A percentile compares a stretch with the other conserved stretches of the same genome.
These are phyloP conservation scores for Onychostruthus taczanowskii DNA, from an alignment of 2,113 vertebrate genomes.

Conservation along the genomic window DNA sequence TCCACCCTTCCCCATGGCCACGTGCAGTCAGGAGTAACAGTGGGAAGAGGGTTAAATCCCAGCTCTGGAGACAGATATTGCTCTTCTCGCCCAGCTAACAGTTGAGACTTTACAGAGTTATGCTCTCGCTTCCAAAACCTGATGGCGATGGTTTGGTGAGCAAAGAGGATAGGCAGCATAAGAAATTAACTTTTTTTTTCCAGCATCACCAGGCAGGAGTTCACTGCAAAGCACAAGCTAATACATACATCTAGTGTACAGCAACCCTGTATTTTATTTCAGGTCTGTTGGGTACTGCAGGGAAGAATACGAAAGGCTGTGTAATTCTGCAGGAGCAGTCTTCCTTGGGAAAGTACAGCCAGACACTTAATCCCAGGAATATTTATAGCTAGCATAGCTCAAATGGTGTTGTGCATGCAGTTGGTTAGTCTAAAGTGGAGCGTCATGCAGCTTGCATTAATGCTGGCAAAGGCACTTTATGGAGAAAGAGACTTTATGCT, in stretches of 20 bases:
- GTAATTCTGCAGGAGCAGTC: slow-evolving; percentile 6
- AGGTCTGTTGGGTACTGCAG: neutral
- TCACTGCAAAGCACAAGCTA: neutral
- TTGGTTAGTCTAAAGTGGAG: slow-evolving; percentile 65
- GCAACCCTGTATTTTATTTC: slow-evolving; percentile 25
- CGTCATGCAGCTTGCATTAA: slow-evolving; percentile 69
- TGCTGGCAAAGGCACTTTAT: slow-evolving; percentile 53
- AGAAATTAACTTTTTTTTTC: neutral
- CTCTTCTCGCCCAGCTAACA: neutral
- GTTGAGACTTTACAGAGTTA: neutral
- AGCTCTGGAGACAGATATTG: neutral
- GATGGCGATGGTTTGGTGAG: neutral
- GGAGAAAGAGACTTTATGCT: slow-evolving; percentile 77
- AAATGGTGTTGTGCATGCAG: slow-evolving; percentile 64
- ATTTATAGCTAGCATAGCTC: slow-evolving; percentile 53
- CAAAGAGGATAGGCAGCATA: neutral
- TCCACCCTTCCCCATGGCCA: neutral
- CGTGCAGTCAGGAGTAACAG: rapidly evolving
- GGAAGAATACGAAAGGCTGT: neutral
- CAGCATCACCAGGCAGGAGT: neutral
- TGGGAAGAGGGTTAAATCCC: neutral
- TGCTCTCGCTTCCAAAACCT: neutral
- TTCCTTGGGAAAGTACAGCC: neutral
- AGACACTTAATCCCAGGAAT: slow-evolving; percentile 15
- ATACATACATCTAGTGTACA: neutral